Base-by-base conservation (phyloP, 2,797 vertebrate genomes). In the Sebastiscus albofasciatus region DNA sequence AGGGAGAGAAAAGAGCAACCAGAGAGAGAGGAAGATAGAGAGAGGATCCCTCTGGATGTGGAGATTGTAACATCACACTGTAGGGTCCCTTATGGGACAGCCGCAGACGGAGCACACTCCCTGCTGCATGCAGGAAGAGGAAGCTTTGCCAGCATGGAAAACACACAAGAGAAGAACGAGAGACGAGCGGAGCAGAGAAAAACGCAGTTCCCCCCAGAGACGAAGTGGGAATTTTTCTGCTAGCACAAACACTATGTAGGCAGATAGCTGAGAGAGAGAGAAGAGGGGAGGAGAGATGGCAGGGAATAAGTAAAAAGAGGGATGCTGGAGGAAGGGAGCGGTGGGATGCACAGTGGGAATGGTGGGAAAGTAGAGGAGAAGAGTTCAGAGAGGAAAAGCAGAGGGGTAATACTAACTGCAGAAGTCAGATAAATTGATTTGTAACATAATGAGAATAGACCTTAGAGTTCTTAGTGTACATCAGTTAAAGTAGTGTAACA, bases 141-240 rank as follows among this genome's bases (percentile, higher is more conserved):
- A 91, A 88, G 91, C 92, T 89, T 90, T 95, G 92, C 87, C 92
- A 90, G 92, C 87, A 83, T 83, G 86, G 89, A 91, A 94, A 94
- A 94, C 90, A 93, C 90, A 94, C 92, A 95, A 90, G 87, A 91
- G 87, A 86, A 90, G 88, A 90, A 80, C 39, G 65, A 87, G 87
- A 94, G 91, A 92, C 71, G 83, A 92, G 88, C 55, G 39, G 72
- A 90, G 85, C 90, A 87, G 80, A 88, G 86, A 82, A 94, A 94
- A 95, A 94, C 84, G 86, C 81, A 83, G 60, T 84, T 92, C 83
- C 90, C 91, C 92, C 91, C 62, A 78, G 94, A 94, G 94, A 94
- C 87, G 10, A 87, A 92, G 77, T 81, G 87, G 90, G 87, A 90
- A 92, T 89, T 93, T 54, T 93, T 93, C 82, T 93, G 88, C 92